A percentile compares a stretch with the other conserved stretches of the same genome.
These are phyloP conservation scores for Zonitis immaculata DNA, from an alignment of 2,888 invertebrate genomes.

Conservation along the genomic window DNA sequence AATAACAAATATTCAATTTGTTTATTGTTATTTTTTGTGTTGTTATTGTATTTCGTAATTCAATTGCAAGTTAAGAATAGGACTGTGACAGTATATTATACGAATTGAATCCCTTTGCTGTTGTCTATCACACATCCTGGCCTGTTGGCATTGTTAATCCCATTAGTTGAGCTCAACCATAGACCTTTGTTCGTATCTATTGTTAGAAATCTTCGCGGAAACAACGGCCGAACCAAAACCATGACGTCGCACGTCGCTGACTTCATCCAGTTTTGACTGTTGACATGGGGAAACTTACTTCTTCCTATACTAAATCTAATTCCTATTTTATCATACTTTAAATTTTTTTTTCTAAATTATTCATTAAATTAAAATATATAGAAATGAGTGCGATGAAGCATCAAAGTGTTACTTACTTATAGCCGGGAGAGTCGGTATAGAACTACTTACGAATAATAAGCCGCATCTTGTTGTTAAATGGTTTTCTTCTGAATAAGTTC, in stretches of 20 bases:
- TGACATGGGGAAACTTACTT: too few relatives aligned
- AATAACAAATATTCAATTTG: not conserved
- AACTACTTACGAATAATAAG: constrained; percentile 31
- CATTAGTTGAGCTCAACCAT: constrained; percentile 41
- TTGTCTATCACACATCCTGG: constrained; percentile 44
- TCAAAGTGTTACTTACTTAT: constrained; percentile 38
- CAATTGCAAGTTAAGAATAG: not conserved
- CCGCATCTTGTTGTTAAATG: constrained; percentile 29
- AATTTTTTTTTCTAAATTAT: too few relatives aligned
- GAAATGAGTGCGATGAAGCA: constrained; percentile 18
- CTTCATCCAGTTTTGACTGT: constrained; percentile 41
- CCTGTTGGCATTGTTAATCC: constrained; percentile 45
- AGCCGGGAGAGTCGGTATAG: constrained; percentile 28
- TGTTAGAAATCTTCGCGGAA: constrained; percentile 43
- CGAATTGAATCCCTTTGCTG: constrained; percentile 21
- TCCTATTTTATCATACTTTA: too few relatives aligned
- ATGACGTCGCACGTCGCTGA: constrained; percentile 54
- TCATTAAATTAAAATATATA: too few relatives aligned
- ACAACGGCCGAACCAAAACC: constrained; percentile 42
- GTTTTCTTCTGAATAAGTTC: constrained; percentile 32
- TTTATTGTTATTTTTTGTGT: too few relatives aligned
- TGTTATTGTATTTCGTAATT: not conserved
- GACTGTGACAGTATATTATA: not conserved
- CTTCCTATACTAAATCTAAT: too few relatives aligned
- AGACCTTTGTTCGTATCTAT: constrained; percentile 43